Conservation (phyloP, 2,113 vertebrate species). For the Leptodactylus fuscus region DNA sequence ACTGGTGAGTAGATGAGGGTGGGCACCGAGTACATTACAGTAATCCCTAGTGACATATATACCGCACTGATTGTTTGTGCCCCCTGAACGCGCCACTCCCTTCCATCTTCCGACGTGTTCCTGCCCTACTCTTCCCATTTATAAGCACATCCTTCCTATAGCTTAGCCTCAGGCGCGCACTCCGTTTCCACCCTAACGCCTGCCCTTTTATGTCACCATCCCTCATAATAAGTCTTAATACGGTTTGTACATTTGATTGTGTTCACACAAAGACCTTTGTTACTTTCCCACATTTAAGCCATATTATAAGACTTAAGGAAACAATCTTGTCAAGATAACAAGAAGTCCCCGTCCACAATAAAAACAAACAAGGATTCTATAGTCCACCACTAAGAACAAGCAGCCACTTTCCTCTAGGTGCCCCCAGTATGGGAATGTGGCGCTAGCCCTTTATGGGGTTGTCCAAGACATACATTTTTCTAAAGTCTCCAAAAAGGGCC, state of each 20-base stretch:
- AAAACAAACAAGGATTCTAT: no score
- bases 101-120: constrained; percentile 12
- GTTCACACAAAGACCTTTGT: not conserved
- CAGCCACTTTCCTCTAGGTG: not conserved
- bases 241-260: constrained; percentile 12
- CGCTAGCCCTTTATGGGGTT: no score
- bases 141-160: constrained; percentile 36
- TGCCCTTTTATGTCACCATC: constrained; percentile 28
- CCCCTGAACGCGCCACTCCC: constrained; percentile 33
- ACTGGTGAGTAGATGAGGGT: not conserved
- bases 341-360: not conserved
- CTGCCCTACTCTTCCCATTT: constrained; percentile 40
- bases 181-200: constrained; percentile 27
- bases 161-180: constrained; percentile 40
- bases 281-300: constrained; percentile 15
- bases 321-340: not conserved
- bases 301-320: not conserved
- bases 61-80: not conserved
- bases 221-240: constrained; percentile 26
- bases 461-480: not conserved
- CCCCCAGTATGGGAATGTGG: not conserved
- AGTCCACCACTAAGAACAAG: not conserved
- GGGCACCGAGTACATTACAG: not conserved
- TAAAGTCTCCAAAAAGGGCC: not conserved
- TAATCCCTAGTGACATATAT: constrained; percentile 47